Evolutionary conservation across 1,140 invertebrate genomes (phyloP).

Genomic region (Papilio machaon): DNA sequence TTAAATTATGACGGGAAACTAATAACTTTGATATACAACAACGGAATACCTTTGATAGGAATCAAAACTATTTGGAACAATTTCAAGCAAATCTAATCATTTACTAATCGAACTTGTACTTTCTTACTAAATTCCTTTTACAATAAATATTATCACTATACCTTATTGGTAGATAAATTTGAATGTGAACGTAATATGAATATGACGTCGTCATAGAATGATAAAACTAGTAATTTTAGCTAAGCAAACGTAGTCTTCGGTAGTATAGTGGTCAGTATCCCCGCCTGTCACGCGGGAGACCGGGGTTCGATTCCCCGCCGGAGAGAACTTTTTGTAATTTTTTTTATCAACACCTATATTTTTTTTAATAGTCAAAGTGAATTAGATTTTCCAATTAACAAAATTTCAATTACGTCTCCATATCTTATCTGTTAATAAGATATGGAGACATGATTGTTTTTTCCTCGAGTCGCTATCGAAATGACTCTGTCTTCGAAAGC

Average conservation of each 20-base stretch:
- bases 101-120: not conserved
- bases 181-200: too few relatives aligned
- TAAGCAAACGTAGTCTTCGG: not conserved
- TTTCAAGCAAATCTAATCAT: not conserved
- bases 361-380: too few relatives aligned
- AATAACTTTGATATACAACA: not conserved
- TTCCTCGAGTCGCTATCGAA: not conserved
- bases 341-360: too few relatives aligned
- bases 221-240: not conserved
- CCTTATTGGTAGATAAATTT: too few relatives aligned
- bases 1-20: not conserved
- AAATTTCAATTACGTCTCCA: too few relatives aligned
- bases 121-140: too few relatives aligned
- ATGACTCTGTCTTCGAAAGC: not conserved
- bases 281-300: constrained; percentile 37
- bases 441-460: too few relatives aligned
- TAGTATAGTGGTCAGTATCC: constrained; percentile 38
- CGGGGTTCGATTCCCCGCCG: constrained; percentile 38
- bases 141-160: too few relatives aligned
- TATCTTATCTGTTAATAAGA: too few relatives aligned
- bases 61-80: not conserved
- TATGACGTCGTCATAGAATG: not conserved
- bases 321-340: constrained; percentile 10
- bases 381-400: too few relatives aligned
- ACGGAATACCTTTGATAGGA: not conserved